These are phyloP conservation scores for Balaeniceps rex DNA, from an alignment of 2,113 vertebrate species.

Conservation along the genomic window DNA sequence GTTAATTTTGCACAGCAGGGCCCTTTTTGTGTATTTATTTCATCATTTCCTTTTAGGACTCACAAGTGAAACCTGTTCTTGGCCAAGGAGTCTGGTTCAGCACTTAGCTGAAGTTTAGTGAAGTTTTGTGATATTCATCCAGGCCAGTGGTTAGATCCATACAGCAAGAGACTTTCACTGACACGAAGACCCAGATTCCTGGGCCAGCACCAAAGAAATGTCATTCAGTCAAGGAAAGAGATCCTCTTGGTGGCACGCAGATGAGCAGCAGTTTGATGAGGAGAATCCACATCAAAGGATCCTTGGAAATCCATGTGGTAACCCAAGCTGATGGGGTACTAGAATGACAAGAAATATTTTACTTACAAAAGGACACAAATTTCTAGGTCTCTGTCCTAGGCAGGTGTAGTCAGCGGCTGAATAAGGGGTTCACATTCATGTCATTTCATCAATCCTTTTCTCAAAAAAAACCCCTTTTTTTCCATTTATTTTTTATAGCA, in stretches of 20 bases:
- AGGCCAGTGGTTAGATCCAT: not conserved
- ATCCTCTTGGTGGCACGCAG: not conserved
- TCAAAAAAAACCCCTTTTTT: not conserved
- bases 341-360: not conserved
- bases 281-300: not conserved
- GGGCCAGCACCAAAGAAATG: not conserved
- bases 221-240: not conserved
- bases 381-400: not conserved
- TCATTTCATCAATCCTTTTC: not conserved
- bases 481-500: not conserved
- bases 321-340: not conserved
- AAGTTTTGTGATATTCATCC: not conserved
- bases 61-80: not conserved
- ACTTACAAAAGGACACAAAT: not conserved
- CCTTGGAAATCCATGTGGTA: not conserved
- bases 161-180: not conserved
- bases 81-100: not conserved
- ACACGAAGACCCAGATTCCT: not conserved
- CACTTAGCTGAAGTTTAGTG: not conserved
- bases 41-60: not conserved
- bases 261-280: not conserved
- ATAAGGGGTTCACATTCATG: not conserved
- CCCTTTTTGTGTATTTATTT: not conserved
- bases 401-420: not conserved
- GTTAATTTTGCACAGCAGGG: not conserved